Percentiles rank a stretch among this genome's conserved stretches.
Evolutionary conservation across 2,888 invertebrate species (phyloP).

Genomic region (Panopea generosa): DNA sequence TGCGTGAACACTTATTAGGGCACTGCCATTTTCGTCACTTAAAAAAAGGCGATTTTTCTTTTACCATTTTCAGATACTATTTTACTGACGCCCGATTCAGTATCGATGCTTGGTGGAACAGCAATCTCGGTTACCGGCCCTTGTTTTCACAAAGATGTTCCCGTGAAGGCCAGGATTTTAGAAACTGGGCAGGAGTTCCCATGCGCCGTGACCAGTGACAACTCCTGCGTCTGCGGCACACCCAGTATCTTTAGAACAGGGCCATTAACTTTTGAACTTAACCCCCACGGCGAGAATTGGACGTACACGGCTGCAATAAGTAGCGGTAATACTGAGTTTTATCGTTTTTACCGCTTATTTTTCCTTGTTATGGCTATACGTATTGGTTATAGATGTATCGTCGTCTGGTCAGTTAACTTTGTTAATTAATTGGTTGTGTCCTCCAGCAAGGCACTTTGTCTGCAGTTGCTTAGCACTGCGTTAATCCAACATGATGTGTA

Average conservation of each 20-base stretch:
- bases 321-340: slow-evolving; percentile 30
- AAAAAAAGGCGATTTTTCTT: no score
- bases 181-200: slow-evolving; percentile 64
- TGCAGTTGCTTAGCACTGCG: no score
- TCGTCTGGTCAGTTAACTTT: no score
- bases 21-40: no score
- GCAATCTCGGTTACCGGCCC: slow-evolving; percentile 68
- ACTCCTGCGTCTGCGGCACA: slow-evolving; percentile 64
- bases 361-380: no score
- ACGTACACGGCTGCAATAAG: slow-evolving; percentile 59
- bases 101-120: slow-evolving; percentile 73
- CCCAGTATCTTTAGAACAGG: slow-evolving; percentile 73
- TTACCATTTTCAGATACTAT: slow-evolving; percentile 48
- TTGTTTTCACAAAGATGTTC: slow-evolving; percentile 58
- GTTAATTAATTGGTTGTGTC: no score
- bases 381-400: no score
- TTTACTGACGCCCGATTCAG: slow-evolving; percentile 52
- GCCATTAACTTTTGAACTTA: slow-evolving; percentile 56
- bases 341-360: no score
- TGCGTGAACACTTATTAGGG: no score
- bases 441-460: no score
- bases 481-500: no score
- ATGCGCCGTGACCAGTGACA: slow-evolving; percentile 51
- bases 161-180: slow-evolving; percentile 58
- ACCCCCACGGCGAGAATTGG: slow-evolving; percentile 61